A percentile compares a stretch with the other conserved stretches of the same genome.
These are phyloP conservation scores for Helobdella robusta DNA, from an alignment of 2,888 invertebrate genomes.

Conservation along the genomic window DNA sequence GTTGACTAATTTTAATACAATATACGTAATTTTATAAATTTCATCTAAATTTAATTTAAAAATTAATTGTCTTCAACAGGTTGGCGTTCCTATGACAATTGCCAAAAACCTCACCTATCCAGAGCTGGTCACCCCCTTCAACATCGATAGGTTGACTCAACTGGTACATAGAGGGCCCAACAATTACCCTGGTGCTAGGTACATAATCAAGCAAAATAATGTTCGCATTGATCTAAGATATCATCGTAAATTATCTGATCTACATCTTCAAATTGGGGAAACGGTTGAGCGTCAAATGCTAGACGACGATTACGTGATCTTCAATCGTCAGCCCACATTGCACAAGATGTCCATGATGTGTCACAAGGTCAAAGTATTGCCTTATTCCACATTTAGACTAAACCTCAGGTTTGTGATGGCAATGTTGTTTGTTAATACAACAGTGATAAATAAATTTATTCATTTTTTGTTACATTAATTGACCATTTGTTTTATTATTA, in stretches of 20 bases:
- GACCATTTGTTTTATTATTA: neutral
- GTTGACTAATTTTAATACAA: conserved; percentile 57
- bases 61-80: no score
- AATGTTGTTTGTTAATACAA: neutral
- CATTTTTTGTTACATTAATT: neutral
- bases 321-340: conserved; percentile 97
- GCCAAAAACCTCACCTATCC: conserved; percentile 98
- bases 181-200: conserved; percentile 98
- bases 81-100: conserved; percentile 92
- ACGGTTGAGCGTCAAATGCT: conserved; percentile 87
- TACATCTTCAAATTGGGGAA: conserved; percentile 48
- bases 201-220: conserved; percentile 95
- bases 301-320: conserved; percentile 94
- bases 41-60: no score
- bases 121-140: conserved; percentile 96
- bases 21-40: no score
- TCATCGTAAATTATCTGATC: conserved; percentile 70
- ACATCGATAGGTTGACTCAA: conserved; percentile 80
- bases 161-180: conserved; percentile 90
- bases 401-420: conserved; percentile 62
- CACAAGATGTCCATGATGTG: conserved; percentile 99
- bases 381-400: conserved; percentile 99
- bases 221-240: conserved; percentile 95
- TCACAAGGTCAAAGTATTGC: conserved; percentile 71
- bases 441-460: neutral